Evolutionary conservation across 2,888 invertebrate species (phyloP).

Genomic region (Microctonus brassicae): DNA sequence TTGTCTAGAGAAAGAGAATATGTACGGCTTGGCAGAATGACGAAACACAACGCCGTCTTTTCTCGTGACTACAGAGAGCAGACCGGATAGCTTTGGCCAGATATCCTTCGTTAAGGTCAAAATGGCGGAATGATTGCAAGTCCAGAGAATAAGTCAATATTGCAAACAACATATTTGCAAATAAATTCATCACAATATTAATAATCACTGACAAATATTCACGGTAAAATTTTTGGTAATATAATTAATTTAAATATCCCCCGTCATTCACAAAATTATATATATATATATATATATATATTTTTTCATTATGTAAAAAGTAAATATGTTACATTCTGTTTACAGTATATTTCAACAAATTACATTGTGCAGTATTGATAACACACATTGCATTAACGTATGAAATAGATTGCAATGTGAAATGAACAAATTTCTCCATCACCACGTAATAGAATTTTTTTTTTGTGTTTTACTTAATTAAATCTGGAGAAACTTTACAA

Average conservation of each 20-base stretch:
- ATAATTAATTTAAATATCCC: too few relatives aligned
- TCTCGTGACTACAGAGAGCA: conserved; percentile 8
- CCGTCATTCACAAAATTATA: too few relatives aligned
- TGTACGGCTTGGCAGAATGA: conserved; percentile 31
- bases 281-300: too few relatives aligned
- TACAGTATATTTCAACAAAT: background rate
- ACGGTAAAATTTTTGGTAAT: background rate
- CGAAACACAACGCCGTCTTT: conserved; percentile 31
- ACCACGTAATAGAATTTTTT: background rate
- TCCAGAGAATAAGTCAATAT: conserved; percentile 22
- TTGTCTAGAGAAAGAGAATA: conserved; percentile 16
- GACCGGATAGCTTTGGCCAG: conserved; percentile 44
- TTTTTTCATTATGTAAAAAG: too few relatives aligned
- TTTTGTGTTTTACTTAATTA: too few relatives aligned
- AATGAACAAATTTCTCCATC: background rate
- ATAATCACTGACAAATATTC: too few relatives aligned
- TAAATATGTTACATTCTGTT: background rate
- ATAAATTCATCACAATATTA: background rate
- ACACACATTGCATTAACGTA: background rate
- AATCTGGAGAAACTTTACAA: too few relatives aligned
- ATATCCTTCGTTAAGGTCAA: conserved; percentile 68
- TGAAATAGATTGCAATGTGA: background rate
- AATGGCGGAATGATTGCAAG: conserved; percentile 57
- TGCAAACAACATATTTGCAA: background rate
- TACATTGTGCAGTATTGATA: background rate